These are phyloP conservation scores for Piprites chloris DNA, from an alignment of 2,113 vertebrate genomes.

Conservation along the genomic window DNA sequence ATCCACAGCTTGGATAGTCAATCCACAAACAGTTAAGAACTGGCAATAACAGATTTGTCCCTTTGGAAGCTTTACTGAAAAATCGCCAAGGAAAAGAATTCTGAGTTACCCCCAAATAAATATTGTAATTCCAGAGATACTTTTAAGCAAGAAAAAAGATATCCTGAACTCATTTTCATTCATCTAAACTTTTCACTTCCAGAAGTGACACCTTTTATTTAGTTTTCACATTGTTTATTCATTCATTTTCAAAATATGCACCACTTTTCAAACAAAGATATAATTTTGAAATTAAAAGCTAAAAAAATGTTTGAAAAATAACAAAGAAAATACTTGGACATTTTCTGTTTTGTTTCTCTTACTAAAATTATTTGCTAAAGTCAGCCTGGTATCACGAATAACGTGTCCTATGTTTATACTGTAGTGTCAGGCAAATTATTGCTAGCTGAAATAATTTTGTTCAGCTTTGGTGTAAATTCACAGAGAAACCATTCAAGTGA, in stretches of 20 bases:
- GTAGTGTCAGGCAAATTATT: not conserved
- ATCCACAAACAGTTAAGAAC: not conserved
- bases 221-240: not conserved
- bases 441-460: not conserved
- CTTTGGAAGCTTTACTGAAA: not conserved
- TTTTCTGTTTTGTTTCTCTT: not conserved
- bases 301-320: not conserved
- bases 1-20: not conserved
- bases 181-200: constrained; percentile 7
- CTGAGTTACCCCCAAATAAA: not conserved
- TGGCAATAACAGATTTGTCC: not conserved
- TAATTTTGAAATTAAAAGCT: not conserved
- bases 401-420: not conserved
- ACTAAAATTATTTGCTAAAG: not conserved
- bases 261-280: not conserved
- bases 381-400: not conserved
- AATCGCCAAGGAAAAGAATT: not conserved
- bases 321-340: not conserved
- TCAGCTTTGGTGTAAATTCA: not conserved
- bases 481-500: not conserved
- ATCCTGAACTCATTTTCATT: not conserved
- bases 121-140: not conserved
- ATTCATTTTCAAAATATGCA: not conserved
- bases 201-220: not conserved
- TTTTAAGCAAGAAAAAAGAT: not conserved